Evolutionary conservation across 2,888 invertebrate species (phyloP).

Genomic region (Neoascia interrupta): DNA sequence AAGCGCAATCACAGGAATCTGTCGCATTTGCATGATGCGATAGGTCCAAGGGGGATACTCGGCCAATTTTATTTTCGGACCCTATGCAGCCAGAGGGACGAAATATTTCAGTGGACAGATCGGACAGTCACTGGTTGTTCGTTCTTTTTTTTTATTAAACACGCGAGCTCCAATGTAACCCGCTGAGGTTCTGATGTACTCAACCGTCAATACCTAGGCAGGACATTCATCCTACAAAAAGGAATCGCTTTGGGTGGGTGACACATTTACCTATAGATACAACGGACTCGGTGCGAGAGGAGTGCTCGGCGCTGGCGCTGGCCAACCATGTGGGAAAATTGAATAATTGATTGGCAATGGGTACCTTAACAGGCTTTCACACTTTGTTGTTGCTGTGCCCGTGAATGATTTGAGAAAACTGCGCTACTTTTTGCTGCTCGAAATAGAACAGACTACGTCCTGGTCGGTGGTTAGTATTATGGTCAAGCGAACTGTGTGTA

Average conservation of each 20-base stretch:
- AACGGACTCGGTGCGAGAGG: neutral
- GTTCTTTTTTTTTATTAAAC: slow-evolving; percentile 26
- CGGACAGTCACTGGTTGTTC: slow-evolving; percentile 35
- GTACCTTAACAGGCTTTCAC: slow-evolving; percentile 65
- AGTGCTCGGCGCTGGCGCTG: slow-evolving; percentile 6
- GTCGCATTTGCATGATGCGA: slow-evolving; percentile 58
- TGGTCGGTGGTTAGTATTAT: too few relatives aligned
- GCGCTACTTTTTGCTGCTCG: too few relatives aligned
- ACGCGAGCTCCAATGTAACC: slow-evolving; percentile 18
- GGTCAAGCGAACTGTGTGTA: too few relatives aligned
- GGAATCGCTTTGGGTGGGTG: too few relatives aligned
- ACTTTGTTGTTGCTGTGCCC: slow-evolving; percentile 43
- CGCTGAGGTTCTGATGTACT: slow-evolving; percentile 15
- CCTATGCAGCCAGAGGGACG: slow-evolving; percentile 28
- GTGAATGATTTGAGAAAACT: slow-evolving; percentile 36
- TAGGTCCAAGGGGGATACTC: slow-evolving; percentile 46
- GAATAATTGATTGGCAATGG: slow-evolving; percentile 68
- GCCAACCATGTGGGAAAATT: slow-evolving; percentile 59
- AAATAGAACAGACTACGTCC: too few relatives aligned
- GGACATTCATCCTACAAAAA: slow-evolving; percentile 7
- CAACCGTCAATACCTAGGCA: slow-evolving; percentile 13
- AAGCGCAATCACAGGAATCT: slow-evolving; percentile 35
- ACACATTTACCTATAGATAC: neutral
- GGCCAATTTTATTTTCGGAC: slow-evolving; percentile 54
- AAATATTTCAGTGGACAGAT: slow-evolving; percentile 32